Percentiles rank a stretch among this genome's conserved stretches.
phyloP scores from a whole-genome alignment of 2,888 invertebrate species.

The Timema podura region DNA sequence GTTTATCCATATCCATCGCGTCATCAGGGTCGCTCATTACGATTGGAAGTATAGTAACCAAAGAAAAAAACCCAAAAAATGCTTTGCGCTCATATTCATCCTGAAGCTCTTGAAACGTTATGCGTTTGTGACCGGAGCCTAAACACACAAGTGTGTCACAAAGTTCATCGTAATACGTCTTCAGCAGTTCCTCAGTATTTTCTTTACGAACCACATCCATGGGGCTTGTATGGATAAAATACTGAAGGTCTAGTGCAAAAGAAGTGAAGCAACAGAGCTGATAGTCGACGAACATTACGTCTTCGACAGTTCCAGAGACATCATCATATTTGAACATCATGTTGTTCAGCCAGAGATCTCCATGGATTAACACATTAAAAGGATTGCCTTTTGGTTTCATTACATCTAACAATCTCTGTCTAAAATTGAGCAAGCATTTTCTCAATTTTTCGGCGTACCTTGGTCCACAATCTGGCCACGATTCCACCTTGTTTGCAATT shows the following conservation, averaged over 20 bases:
- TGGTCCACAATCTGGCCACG: background rate
- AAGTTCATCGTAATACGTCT: background rate
- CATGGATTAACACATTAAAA: slow-evolving; percentile 3
- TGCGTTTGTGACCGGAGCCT: background rate
- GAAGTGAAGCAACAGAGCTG: background rate
- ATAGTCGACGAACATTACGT: slow-evolving; percentile 9
- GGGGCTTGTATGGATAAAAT: slow-evolving; percentile 14
- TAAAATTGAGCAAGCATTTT: no score
- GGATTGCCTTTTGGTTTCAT: background rate
- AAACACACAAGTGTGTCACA: background rate
- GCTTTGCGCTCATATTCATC: slow-evolving; percentile 5
- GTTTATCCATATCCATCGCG: no score
- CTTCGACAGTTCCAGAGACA: background rate
- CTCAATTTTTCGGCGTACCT: background rate
- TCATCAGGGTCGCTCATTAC: no score
- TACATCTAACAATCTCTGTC: background rate
- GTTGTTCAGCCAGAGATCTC: slow-evolving; percentile 4
- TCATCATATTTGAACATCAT: slow-evolving; percentile 8
- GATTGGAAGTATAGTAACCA: no score
- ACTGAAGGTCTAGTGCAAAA: slow-evolving; percentile 6
- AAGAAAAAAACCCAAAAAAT: background rate
- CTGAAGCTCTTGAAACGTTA: background rate
- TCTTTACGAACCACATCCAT: background rate
- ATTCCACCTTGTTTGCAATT: background rate
- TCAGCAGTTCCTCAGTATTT: background rate